phyloP scores from a whole-genome alignment of 1,140 invertebrate species.

The Listronotus oregonensis region DNA sequence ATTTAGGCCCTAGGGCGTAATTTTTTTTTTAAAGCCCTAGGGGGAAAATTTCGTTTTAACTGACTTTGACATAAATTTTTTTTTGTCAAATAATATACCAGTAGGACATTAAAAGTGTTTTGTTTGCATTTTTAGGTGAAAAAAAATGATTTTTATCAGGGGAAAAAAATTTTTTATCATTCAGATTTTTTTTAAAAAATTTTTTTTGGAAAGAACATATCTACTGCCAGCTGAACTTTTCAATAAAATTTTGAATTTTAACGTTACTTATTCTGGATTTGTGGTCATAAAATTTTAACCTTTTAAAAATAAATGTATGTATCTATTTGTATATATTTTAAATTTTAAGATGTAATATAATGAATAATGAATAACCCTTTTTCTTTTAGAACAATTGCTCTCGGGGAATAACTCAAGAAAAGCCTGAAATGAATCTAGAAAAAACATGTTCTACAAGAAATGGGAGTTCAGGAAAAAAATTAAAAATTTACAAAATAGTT shows the following conservation, averaged over 20 bases:
- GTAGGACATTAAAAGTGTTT: too few species aligned
- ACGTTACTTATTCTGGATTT: constrained; percentile 80
- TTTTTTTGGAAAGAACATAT: constrained; percentile 72
- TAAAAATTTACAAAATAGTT: constrained; percentile 80
- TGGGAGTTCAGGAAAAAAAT: constrained; percentile 76
- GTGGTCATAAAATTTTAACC: too few species aligned
- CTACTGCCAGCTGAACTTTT: constrained; percentile 65
- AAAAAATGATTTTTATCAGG: constrained; percentile 72
- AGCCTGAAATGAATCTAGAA: constrained; percentile 78
- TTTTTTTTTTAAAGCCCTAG: too few species aligned
- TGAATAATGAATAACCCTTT: too few species aligned
- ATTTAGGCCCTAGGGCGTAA: too few species aligned
- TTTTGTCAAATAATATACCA: too few species aligned
- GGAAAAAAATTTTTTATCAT: constrained; percentile 83
- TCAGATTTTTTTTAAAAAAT: constrained; percentile 81
- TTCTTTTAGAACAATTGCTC: constrained; percentile 59
- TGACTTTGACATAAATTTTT: too few species aligned
- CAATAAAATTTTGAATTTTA: constrained; percentile 81
- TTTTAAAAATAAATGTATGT: constrained; percentile 7
- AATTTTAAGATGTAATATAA: too few species aligned
- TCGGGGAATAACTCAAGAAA: constrained; percentile 73
- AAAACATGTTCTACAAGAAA: constrained; percentile 76
- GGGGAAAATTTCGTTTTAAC: too few species aligned
- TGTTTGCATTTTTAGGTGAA: constrained; percentile 54
- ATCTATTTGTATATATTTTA: too few species aligned